These are phyloP conservation scores for Lepidocolaptes lacrymiger DNA, from an alignment of 2,797 vertebrate species.

Conservation along the genomic window DNA sequence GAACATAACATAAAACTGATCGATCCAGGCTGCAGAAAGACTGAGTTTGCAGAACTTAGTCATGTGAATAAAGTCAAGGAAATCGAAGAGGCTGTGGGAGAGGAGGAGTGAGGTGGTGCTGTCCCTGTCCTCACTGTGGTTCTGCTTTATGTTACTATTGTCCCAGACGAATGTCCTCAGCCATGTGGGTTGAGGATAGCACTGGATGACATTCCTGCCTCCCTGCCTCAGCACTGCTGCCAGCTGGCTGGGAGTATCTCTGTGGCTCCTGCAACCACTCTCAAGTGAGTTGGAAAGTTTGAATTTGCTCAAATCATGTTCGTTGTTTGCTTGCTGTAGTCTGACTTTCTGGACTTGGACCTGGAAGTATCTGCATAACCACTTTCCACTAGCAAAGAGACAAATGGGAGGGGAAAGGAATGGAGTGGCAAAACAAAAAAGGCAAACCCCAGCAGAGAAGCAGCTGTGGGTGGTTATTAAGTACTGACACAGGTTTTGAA, in stretches of 20 bases:
- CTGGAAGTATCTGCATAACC: not conserved
- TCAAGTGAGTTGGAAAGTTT: not conserved
- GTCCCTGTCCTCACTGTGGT: fast-evolving
- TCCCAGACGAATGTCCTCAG: not conserved
- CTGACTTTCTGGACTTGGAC: not conserved
- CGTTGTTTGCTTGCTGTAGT: not conserved
- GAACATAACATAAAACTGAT: not conserved
- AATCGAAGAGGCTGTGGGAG: not conserved
- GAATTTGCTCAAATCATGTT: not conserved
- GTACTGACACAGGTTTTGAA: not conserved
- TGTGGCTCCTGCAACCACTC: not conserved
- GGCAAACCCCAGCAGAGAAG: not conserved
- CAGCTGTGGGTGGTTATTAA: not conserved
- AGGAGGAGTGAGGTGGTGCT: fast-evolving
- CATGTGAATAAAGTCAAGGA: not conserved
- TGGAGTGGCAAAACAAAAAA: not conserved
- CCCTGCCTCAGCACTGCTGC: not conserved
- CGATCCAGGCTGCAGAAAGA: not conserved
- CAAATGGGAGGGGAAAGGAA: not conserved
- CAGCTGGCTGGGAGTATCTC: not conserved
- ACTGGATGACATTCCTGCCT: not conserved
- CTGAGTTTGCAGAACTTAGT: not conserved
- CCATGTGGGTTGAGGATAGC: not conserved
- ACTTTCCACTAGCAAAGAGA: not conserved
- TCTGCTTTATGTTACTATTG: not conserved